Evolutionary conservation across 1,140 invertebrate species (phyloP).

Genomic region (Drosophila tristis): DNA sequence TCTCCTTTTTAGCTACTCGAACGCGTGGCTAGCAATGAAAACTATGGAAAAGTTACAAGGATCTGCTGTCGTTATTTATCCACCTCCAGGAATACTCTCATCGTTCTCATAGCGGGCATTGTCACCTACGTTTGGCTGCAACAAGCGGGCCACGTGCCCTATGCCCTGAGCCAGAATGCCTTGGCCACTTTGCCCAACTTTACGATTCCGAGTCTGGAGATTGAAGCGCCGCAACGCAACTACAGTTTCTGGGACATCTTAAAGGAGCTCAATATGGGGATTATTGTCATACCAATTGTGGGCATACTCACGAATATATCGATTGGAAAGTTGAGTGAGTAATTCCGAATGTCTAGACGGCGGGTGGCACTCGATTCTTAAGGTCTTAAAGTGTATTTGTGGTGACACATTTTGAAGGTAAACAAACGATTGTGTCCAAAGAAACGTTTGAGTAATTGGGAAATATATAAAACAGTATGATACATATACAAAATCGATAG

Average conservation of each 20-base stretch:
- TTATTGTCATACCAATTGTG: constrained; percentile 91
- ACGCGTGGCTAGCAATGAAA: constrained; percentile 56
- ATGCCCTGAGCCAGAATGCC: constrained; percentile 84
- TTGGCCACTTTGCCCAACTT: constrained; percentile 88
- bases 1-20: constrained; percentile 47
- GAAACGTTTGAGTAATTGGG: too few species aligned
- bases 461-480: too few species aligned
- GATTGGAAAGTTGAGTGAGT: constrained; percentile 93
- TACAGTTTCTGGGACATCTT: constrained; percentile 87
- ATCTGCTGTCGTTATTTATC: constrained; percentile 74
- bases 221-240: constrained; percentile 85
- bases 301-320: constrained; percentile 94
- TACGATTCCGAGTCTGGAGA: constrained; percentile 87
- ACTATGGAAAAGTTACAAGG: constrained; percentile 84
- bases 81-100: constrained; percentile 91
- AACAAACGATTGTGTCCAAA: too few species aligned
- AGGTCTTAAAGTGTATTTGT: too few species aligned
- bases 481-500: too few species aligned
- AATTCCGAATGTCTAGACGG: neutral
- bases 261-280: constrained; percentile 88
- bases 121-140: constrained; percentile 86
- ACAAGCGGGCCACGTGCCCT: constrained; percentile 44
- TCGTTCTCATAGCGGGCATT: constrained; percentile 89
- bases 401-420: too few species aligned
- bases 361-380: too few species aligned